These are phyloP conservation scores for Apolygus lucorum DNA, from an alignment of 1,140 invertebrate species.

Conservation along the genomic window DNA sequence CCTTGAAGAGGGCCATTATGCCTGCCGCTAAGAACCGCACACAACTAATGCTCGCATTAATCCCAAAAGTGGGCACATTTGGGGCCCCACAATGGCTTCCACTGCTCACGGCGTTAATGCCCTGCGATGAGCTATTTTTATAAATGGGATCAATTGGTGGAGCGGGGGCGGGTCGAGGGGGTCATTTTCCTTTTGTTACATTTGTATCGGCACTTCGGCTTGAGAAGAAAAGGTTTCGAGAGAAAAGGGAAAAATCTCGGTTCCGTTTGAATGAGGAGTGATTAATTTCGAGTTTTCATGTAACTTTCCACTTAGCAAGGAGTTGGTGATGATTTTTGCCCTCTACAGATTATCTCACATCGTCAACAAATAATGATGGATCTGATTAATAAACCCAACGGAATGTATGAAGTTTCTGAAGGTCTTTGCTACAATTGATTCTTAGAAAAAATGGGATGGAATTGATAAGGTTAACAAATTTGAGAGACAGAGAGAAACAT, in stretches of 20 bases:
- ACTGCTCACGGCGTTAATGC: conserved; percentile 6
- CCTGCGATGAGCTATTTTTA: conserved; percentile 10
- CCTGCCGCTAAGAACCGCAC: conserved; percentile 12
- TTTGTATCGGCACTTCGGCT: conserved; percentile 2
- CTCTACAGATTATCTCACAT: no score
- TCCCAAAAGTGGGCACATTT: conserved; percentile 16
- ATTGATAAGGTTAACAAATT: no score
- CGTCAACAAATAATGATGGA: no score
- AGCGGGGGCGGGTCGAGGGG: neutral
- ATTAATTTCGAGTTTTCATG: no score
- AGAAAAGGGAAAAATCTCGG: neutral
- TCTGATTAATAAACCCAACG: no score
- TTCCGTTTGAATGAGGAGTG: no score
- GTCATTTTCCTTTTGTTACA: neutral
- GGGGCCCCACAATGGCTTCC: neutral
- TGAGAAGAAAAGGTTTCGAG: neutral
- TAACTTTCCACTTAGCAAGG: no score
- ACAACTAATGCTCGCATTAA: conserved; percentile 13
- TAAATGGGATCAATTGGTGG: conserved; percentile 11
- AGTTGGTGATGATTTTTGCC: no score
- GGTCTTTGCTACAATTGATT: no score
- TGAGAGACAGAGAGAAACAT: no score
- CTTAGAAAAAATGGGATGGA: no score
- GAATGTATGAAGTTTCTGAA: no score
- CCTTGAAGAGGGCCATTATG: conserved; percentile 14